Conservation (phyloP, 1,140 invertebrate species). For the Diachasma alloeum region DNA sequence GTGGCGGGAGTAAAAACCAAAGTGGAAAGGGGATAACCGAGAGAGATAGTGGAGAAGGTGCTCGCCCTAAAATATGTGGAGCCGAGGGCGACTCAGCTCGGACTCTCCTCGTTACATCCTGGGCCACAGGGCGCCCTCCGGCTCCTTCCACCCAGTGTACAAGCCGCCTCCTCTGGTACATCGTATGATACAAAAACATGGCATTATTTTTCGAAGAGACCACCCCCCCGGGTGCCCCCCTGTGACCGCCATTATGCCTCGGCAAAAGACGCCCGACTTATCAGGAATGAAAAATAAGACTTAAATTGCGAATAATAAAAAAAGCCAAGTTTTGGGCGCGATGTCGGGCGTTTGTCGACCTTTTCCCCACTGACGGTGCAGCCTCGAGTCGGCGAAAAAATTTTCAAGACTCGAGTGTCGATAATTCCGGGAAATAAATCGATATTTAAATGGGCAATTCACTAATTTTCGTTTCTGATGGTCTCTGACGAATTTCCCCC, state of each 20-base stretch:
- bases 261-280: neutral
- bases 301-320: neutral
- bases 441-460: neutral
- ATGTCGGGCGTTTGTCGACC: neutral
- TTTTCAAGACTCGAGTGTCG: neutral
- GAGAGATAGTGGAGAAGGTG: conserved; percentile 38
- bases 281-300: neutral
- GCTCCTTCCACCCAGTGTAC: conserved; percentile 27
- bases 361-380: neutral
- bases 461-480: neutral
- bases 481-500: neutral
- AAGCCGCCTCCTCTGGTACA: conserved; percentile 40
- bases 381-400: neutral
- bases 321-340: neutral
- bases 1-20: conserved; percentile 37
- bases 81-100: conserved; percentile 51
- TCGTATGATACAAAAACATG: conserved; percentile 64
- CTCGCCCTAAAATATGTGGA: conserved; percentile 63
- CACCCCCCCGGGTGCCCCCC: conserved; percentile 40
- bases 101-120: conserved; percentile 60
- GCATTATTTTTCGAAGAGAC: conserved; percentile 54
- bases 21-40: conserved; percentile 20
- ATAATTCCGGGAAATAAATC: neutral
- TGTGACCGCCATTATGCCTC: conserved; percentile 57
- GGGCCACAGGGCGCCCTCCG: conserved; percentile 38